Conservation (phyloP, 2,113 vertebrate genomes). For the Dermatemys mawii region DNA sequence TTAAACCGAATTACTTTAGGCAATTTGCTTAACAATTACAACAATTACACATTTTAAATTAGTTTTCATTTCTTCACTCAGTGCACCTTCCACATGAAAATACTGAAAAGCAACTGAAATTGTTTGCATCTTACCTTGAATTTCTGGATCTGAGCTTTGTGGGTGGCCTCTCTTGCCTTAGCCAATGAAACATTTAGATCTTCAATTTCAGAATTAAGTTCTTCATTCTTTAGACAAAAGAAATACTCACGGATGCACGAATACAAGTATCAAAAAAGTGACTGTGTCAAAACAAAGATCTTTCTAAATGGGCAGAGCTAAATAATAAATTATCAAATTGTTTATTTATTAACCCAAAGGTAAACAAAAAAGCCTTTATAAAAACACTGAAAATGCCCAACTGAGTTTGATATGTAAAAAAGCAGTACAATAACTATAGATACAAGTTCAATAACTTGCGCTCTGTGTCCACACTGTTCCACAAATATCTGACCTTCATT, state of each 20-base stretch:
- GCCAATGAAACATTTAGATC: conserved; percentile 83
- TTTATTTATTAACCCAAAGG: not conserved
- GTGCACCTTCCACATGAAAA: not conserved
- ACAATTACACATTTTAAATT: not conserved
- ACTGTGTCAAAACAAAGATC: not conserved
- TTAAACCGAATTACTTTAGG: conserved; percentile 24
- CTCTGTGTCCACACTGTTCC: conserved; percentile 1
- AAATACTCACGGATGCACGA: not conserved
- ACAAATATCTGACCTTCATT: not conserved
- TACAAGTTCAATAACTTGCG: not conserved
- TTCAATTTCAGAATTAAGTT: conserved; percentile 88
- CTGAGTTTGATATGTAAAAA: not conserved
- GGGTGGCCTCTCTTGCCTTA: conserved; percentile 85
- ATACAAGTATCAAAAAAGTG: not conserved
- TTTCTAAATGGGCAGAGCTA: not conserved
- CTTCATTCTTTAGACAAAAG: conserved; percentile 81
- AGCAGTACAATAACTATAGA: not conserved
- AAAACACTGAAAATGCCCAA: not conserved
- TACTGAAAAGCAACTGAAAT: not conserved
- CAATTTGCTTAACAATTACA: not conserved
- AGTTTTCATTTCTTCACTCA: not conserved
- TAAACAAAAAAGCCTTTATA: conserved; percentile 15
- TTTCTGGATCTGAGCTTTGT: conserved; percentile 86
- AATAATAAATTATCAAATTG: conserved; percentile 7
- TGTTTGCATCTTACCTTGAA: conserved; percentile 81